Evolutionary conservation across 2,888 invertebrate genomes (phyloP), one percentile per base, ranked within the genome.

Genomic region (Neoscelio sp.): DNA sequence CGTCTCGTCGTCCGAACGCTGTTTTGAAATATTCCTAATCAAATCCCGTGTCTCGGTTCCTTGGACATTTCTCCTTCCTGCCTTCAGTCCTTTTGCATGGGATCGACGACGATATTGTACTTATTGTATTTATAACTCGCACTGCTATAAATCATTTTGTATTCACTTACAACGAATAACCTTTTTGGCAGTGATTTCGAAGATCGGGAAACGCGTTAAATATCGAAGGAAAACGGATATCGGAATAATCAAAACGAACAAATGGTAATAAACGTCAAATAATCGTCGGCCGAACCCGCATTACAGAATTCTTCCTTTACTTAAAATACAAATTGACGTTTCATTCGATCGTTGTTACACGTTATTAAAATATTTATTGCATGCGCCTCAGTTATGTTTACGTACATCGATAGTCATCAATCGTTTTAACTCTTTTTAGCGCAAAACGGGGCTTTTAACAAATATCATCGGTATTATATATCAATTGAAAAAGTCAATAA

Each of bases 1-100:
- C 82, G 62, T 81, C 77, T 82, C 73, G 71, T 82, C 77, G 75
- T 78, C 64, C 82, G 48, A 64, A 74, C 75, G 81, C 78, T 81
- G 78, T 81, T 80, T 82, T 78, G 12, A 73, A 68, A 65, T 60
- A 58, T 50, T 28, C 67, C 75, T 35, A 13, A 68, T 42, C 56
- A 46, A 12, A 13, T 28, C 35, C 60, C 35, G 4, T 35, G 38
- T 42, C 26, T 26, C 30, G 20, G 10, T 44, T 38, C 35, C 38
- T 23, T 12, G 17, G 17, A 50, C 26, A 26, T 17, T 71, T 44
- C 35, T 35, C 33, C 62, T 17, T 40, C 48, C 35, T 18, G 3
- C 42, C 20, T 17, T 6, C 30, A 18, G n/a, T 67, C 65, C 52
- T 33, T 13, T 7, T 15, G 42, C 52, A 42, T 40, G 50, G 35